Evolutionary conservation across 2,113 vertebrate species (phyloP).

Genomic region (Nerophis lumbriciformis): DNA sequence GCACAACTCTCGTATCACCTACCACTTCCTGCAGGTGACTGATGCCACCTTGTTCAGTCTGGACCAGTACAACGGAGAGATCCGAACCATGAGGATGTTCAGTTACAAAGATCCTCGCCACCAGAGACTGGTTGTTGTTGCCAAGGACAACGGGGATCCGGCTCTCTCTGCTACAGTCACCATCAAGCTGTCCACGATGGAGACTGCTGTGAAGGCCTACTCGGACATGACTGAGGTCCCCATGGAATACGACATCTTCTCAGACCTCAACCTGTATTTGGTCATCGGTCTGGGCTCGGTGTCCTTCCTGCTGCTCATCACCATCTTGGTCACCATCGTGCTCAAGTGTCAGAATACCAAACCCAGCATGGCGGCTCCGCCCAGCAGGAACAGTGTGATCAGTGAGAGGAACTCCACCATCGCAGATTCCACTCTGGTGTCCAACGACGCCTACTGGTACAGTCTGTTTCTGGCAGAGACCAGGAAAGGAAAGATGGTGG

Average conservation of each 20-base stretch:
- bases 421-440: slow-evolving; percentile 65
- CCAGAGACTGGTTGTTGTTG: slow-evolving; percentile 72
- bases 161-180: slow-evolving; percentile 81
- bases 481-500: slow-evolving; percentile 64
- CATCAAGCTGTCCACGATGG: slow-evolving; percentile 76
- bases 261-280: slow-evolving; percentile 58
- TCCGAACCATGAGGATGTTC: slow-evolving; percentile 71
- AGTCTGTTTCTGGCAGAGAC: slow-evolving; percentile 67
- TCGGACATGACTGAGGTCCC: slow-evolving; percentile 77
- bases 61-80: slow-evolving; percentile 66
- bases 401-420: slow-evolving; percentile 67
- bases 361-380: slow-evolving; percentile 49
- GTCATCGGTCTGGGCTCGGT: slow-evolving; percentile 73
- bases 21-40: slow-evolving; percentile 72
- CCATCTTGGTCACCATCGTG: slow-evolving; percentile 66
- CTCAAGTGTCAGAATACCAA: slow-evolving; percentile 64
- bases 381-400: slow-evolving; percentile 61
- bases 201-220: slow-evolving; percentile 77
- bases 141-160: slow-evolving; percentile 74
- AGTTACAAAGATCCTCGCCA: slow-evolving; percentile 69
- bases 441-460: slow-evolving; percentile 69
- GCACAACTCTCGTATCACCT: slow-evolving; percentile 75
- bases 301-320: slow-evolving; percentile 72
- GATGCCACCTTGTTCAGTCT: slow-evolving; percentile 74
- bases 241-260: slow-evolving; percentile 69